Base-by-base conservation (phyloP, 1,140 invertebrate genomes). In the Centruroides sculpturatus region DNA sequence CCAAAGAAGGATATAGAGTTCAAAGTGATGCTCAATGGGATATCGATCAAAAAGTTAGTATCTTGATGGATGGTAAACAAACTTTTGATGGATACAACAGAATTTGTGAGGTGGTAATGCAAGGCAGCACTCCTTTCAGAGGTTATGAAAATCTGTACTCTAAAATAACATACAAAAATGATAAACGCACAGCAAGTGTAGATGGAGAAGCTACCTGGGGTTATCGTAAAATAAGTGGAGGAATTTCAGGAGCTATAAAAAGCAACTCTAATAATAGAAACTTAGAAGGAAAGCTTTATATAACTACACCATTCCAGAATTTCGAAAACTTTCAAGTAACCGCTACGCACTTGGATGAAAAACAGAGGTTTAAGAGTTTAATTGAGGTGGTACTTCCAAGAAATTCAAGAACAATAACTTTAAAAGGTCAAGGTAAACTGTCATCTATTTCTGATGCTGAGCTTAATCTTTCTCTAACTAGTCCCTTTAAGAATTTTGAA, bases 201-300 rank as follows among this genome's bases (percentile, higher is more conserved):
- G 62, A 64, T 47, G 34, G 13, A 7, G 62, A 64, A 60, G 47
- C 47, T 4, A 64, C 4, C 7, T 64, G 62, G 62, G 60, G 58
- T 5, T 35, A 46, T 23, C 60, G 60, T 4, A 60, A 58, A 55
- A 52, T 64, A 3, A 51, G 59, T 6, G 23, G 56, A n/a, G 56
- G 54, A 9, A n/a, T 60, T 0, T 54, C 12, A 23, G 50, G 35
- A 5, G 34, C 56, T 5, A 53, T 35, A n/a, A 60, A 49, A 48
- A 64, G 35, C 4, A 56, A 48, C 13, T 3, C 13, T 10, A 50
- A 55, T 35, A 48, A 55, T 8, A 60, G 57, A 35, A 64, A 57
- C 35, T 7, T 60, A 5, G 59, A 64, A 55, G 57, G 59, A 47
- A 64, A 64, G 35, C 11, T 64, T 5, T 53, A 47, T 13, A 50